phyloP scores from a whole-genome alignment of 1,140 invertebrate species.

The Drosophila hydei region DNA sequence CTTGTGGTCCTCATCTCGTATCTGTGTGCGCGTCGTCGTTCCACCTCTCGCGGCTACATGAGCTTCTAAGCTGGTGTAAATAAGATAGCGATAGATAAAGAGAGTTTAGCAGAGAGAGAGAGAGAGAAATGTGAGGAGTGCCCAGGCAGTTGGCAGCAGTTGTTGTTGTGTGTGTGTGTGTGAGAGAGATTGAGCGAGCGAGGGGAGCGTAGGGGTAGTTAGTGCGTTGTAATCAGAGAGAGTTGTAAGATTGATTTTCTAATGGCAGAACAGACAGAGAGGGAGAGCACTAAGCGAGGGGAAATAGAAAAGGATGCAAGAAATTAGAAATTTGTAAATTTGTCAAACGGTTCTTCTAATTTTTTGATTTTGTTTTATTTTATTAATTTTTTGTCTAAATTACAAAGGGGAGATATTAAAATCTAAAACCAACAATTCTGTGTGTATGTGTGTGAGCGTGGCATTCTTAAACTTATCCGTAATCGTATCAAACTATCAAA shows the following conservation, averaged over 20 bases:
- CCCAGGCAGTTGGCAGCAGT: slow-evolving; percentile 9
- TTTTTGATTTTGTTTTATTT: slow-evolving; percentile 44
- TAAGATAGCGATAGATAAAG: slow-evolving; percentile 5
- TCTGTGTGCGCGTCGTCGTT: slow-evolving; percentile 93
- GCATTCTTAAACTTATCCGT: slow-evolving; percentile 27
- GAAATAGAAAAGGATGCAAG: slow-evolving; percentile 1
- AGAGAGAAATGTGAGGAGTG: background rate
- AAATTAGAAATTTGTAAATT: slow-evolving; percentile 36
- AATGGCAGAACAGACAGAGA: slow-evolving; percentile 45
- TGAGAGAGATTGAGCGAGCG: too few relatives aligned
- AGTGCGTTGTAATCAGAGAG: slow-evolving; percentile 59
- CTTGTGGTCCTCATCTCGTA: slow-evolving; percentile 97
- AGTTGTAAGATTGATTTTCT: slow-evolving; percentile 78
- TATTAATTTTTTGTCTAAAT: slow-evolving; percentile 31
- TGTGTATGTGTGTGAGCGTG: slow-evolving; percentile 35
- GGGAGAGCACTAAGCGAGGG: slow-evolving; percentile 11
- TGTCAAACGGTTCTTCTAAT: slow-evolving; percentile 31
- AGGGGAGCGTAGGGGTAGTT: slow-evolving; percentile 1
- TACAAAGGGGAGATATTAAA: slow-evolving; percentile 37
- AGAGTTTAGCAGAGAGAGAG: background rate
- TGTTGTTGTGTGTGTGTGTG: too few relatives aligned
- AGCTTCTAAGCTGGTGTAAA: slow-evolving; percentile 69
- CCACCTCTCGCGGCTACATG: slow-evolving; percentile 91
- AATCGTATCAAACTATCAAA: slow-evolving; percentile 17
- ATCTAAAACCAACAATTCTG: slow-evolving; percentile 1